phyloP scores from a whole-genome alignment of 2,113 vertebrate species.

The Gymnarchus niloticus region DNA sequence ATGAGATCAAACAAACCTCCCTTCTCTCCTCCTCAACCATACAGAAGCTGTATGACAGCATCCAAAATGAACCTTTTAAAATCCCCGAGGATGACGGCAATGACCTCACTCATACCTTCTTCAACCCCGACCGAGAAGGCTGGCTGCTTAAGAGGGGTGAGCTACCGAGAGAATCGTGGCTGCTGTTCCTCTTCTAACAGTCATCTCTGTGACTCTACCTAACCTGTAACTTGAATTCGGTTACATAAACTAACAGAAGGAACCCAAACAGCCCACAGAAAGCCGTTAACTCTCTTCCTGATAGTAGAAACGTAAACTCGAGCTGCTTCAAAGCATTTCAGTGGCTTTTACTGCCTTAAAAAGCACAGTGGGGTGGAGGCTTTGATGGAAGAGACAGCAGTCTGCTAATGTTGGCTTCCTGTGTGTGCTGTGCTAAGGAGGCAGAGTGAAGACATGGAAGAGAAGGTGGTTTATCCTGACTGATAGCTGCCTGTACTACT shows the following conservation, averaged over 20 bases:
- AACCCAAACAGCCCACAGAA: neutral
- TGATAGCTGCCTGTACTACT: conserved; percentile 67
- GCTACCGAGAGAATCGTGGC: neutral
- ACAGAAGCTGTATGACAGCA: conserved; percentile 83
- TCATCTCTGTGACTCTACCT: neutral
- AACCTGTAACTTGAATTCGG: too few species aligned
- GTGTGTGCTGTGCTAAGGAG: conserved; percentile 46
- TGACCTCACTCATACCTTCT: conserved; percentile 89
- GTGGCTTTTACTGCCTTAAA: too few species aligned
- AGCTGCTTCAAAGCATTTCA: too few species aligned
- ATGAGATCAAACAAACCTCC: neutral
- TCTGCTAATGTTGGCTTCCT: neutral
- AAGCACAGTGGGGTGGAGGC: too few species aligned
- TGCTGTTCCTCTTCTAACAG: neutral
- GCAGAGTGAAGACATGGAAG: conserved; percentile 67
- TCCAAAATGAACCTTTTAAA: conserved; percentile 88
- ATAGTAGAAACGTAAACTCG: neutral
- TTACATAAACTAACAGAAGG: neutral
- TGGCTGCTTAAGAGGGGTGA: conserved; percentile 94
- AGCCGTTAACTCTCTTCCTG: neutral
- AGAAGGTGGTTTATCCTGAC: conserved; percentile 72
- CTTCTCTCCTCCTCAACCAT: neutral
- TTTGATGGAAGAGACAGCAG: too few species aligned
- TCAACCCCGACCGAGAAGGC: conserved; percentile 87
- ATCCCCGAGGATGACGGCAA: conserved; percentile 90